Base-by-base conservation (phyloP, 2,113 vertebrate species). In the Urocynchramus pylzowi region DNA sequence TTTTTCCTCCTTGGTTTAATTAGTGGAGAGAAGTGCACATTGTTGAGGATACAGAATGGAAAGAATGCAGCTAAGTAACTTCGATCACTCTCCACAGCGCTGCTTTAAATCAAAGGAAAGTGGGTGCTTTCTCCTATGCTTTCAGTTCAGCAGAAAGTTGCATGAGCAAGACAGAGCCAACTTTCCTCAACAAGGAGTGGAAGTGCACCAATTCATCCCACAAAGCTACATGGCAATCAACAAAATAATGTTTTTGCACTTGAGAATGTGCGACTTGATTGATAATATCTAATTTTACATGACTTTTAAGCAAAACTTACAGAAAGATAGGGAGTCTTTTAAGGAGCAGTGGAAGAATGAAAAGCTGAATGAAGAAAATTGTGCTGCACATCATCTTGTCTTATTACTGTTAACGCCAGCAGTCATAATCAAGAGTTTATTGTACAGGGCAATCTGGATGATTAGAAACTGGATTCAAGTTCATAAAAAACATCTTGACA, bases 361-460 rank as follows among this genome's bases (percentile, higher is more conserved):
- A 98, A 94, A 97, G 96, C 95, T 98, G 98, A 98, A 98, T 98
- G 95, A 95, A 97, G 97, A 98, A 98, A 98, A 98, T 98, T 98
- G 97, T 97, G 87, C 96, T 94, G 95, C 96, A 92, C 93, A 96
- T 98, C 95, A 97, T 97, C 97, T 97, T 97, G 97, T 97, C 97
- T 98, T 98, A 97, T 98, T 97, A 97, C 97, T 98, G 98, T 98
- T 97, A 98, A 98, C 93, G 97, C 97, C 97, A 98, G 97, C 98
- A 98, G 97, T 97, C 98, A 97, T 97, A 98, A 98, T 98, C 98
- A 98, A 98, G 97, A 97, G 98, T 98, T 98, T 98, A 98, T 98
- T 98, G 98, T 98, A 98, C 97, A 97, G 98, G 97, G 98, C 97
- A 98, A 98, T 98, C 97, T 98, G 97, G 98, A 98, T 98, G 98